Percentiles rank a stretch among this genome's conserved stretches.
phyloP scores from a whole-genome alignment of 2,797 vertebrate genomes.

The Microctenopoma lineatum region DNA sequence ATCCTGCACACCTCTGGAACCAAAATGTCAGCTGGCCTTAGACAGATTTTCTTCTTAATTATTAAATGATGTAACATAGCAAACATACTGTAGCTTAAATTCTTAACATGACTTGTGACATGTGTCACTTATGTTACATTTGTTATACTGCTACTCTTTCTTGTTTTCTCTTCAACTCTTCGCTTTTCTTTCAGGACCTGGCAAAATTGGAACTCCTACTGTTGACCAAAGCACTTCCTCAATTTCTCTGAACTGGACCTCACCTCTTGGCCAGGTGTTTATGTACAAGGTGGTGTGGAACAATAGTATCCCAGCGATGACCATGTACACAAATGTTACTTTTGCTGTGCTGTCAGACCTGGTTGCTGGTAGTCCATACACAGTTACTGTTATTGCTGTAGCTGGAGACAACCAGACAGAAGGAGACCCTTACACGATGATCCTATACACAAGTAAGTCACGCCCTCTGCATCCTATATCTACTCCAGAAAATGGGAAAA shows the following conservation, averaged over 20 bases:
- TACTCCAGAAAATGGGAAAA: not conserved
- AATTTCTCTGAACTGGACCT: constrained; percentile 38
- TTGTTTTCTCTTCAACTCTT: not conserved
- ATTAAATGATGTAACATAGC: no score
- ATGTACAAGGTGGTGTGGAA: constrained; percentile 15
- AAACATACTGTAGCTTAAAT: no score
- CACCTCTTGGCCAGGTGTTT: constrained; percentile 9
- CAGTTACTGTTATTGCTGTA: constrained; percentile 26
- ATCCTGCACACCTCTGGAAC: no score
- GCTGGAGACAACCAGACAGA: constrained; percentile 21
- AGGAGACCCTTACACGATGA: not conserved
- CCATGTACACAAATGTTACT: not conserved
- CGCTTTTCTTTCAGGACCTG: not conserved
- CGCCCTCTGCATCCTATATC: no score
- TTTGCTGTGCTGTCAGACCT: not conserved
- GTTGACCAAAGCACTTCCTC: not conserved
- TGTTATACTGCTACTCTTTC: no score
- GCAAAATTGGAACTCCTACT: not conserved
- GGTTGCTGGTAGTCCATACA: constrained; percentile 9
- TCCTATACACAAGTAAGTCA: not conserved
- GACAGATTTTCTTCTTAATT: no score
- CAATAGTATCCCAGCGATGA: not conserved
- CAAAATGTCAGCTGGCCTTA: no score
- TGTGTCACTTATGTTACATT: no score
- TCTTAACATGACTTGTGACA: no score